These are phyloP conservation scores for Brachionus koreanus DNA, from an alignment of 1,140 invertebrate species.

Conservation along the genomic window DNA sequence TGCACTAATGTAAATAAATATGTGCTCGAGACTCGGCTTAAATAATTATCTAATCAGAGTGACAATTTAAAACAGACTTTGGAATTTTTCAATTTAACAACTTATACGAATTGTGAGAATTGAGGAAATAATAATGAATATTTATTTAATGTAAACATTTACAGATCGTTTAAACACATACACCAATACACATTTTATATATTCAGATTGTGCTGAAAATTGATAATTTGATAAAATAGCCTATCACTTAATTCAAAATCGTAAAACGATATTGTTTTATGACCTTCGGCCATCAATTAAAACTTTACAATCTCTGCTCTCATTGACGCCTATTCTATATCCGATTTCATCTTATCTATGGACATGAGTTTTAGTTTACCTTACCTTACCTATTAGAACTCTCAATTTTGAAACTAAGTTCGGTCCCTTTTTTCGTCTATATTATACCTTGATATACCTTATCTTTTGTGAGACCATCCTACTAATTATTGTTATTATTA, in stretches of 20 bases:
- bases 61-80: slow-evolving; percentile 28
- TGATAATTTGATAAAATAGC: slow-evolving; percentile 35
- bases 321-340: background rate
- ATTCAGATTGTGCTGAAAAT: background rate
- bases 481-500: no score
- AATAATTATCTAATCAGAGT: slow-evolving; percentile 22
- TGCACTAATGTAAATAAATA: background rate
- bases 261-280: slow-evolving; percentile 2
- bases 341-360: background rate
- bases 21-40: background rate
- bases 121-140: slow-evolving; percentile 12
- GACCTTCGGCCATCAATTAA: slow-evolving; percentile 13
- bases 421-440: background rate
- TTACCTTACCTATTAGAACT: background rate
- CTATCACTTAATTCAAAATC: slow-evolving; percentile 3
- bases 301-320: background rate
- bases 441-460: background rate
- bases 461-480: no score
- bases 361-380: background rate
- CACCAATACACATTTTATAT: background rate
- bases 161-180: slow-evolving; percentile 18
- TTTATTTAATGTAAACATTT: background rate
- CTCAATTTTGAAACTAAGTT: background rate
- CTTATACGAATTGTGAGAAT: slow-evolving; percentile 18
- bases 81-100: slow-evolving; percentile 4